phyloP scores from a whole-genome alignment of 2,888 invertebrate genomes.

The Brachynemurus nebulosus region DNA sequence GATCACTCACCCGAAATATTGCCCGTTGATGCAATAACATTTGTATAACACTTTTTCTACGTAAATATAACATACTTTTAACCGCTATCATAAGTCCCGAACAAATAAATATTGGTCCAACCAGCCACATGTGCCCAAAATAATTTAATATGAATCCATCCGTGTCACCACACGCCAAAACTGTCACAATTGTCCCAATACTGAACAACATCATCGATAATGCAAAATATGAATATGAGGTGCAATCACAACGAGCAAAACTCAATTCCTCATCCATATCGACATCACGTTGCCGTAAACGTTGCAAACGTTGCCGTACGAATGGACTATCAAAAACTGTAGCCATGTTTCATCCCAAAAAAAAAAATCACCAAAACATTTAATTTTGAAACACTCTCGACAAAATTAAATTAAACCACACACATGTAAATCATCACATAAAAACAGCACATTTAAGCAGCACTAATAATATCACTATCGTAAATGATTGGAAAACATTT shows the following conservation, averaged over 20 bases:
- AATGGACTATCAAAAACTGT: conserved; percentile 48
- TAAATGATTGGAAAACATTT: no score
- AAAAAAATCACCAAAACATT: no score
- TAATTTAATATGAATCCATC: conserved; percentile 44
- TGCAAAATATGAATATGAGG: conserved; percentile 49
- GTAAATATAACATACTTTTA: conserved; percentile 49
- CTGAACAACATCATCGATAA: conserved; percentile 47
- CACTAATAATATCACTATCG: no score
- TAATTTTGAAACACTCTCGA: no score
- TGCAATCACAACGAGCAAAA: conserved; percentile 50
- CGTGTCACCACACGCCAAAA: conserved; percentile 44
- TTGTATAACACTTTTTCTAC: conserved; percentile 49
- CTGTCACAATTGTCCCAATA: conserved; percentile 48
- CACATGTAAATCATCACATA: no score
- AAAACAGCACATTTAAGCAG: no score
- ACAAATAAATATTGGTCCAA: conserved; percentile 52
- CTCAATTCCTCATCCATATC: conserved; percentile 44
- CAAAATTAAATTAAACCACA: no score
- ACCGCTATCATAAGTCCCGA: conserved; percentile 54
- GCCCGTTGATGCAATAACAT: conserved; percentile 49
- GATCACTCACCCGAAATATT: conserved; percentile 40
- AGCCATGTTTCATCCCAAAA: no score
- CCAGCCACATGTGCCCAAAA: conserved; percentile 53
- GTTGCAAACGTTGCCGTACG: conserved; percentile 43
- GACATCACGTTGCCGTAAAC: conserved; percentile 41